These are phyloP conservation scores for Glaucomys volans DNA, from an alignment of 2,113 vertebrate species.

Conservation along the genomic window DNA sequence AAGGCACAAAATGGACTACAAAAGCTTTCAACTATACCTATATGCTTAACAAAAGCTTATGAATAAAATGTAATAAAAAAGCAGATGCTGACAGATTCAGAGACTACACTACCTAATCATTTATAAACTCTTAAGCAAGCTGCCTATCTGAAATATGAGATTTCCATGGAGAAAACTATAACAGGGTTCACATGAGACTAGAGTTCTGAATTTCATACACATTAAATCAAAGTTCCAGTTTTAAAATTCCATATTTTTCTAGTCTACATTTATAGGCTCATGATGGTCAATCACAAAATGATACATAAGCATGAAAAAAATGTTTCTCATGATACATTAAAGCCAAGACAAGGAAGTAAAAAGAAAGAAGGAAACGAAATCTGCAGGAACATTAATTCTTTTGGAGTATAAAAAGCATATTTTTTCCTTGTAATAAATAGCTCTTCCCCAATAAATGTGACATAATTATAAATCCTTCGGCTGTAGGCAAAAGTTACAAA, in stretches of 20 bases:
- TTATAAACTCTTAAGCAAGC: background rate
- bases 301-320: conserved; percentile 18
- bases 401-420: background rate
- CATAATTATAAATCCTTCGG: conserved; percentile 61
- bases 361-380: conserved; percentile 6
- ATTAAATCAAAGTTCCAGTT: background rate
- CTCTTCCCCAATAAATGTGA: conserved; percentile 24
- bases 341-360: background rate
- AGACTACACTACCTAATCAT: background rate
- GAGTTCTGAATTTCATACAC: background rate
- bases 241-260: conserved; percentile 30
- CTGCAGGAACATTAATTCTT: conserved; percentile 45
- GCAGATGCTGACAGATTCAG: background rate
- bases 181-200: background rate
- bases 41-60: conserved; percentile 7
- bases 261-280: background rate
- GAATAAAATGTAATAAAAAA: conserved; percentile 53
- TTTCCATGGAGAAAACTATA: background rate
- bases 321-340: background rate
- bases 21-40: background rate
- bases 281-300: background rate
- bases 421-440: conserved; percentile 50
- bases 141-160: background rate
- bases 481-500: conserved; percentile 54
- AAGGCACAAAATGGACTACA: background rate